Percentiles rank a stretch among this genome's conserved stretches.
Conservation (phyloP, 2,113 vertebrate species). For the Eira barbara region DNA sequence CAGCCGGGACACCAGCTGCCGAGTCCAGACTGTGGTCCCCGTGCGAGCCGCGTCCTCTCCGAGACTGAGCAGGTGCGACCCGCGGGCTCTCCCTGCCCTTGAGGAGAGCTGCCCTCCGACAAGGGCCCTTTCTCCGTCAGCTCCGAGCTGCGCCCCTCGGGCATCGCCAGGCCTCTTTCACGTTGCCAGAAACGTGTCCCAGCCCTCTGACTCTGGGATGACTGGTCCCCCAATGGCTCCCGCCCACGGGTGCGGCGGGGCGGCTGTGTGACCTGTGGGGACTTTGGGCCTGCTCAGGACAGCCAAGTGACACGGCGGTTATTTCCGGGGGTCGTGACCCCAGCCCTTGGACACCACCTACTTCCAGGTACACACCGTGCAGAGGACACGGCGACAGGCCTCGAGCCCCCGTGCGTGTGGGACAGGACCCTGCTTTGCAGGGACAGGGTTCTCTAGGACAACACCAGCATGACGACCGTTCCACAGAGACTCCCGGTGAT, state of each 20-base stretch:
- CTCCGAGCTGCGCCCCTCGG: neutral
- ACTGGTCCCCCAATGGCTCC: neutral
- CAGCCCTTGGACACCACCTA: neutral
- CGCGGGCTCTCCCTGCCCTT: accelerated
- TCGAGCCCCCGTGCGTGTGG: accelerated
- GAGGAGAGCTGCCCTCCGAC: neutral
- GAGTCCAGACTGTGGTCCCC: accelerated
- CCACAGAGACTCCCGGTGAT: neutral
- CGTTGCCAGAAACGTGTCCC: neutral
- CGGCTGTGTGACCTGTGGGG: neutral
- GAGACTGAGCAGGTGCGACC: neutral
- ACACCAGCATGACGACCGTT: accelerated
- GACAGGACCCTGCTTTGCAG: neutral
- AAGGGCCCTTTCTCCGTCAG: neutral
- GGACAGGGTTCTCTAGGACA: accelerated
- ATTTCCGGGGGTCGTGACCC: neutral
- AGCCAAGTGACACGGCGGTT: neutral
- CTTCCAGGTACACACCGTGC: neutral
- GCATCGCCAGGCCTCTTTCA: neutral
- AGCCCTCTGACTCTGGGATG: neutral
- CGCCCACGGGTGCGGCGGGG: neutral
- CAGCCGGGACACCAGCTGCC: neutral
- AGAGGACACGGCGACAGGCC: neutral
- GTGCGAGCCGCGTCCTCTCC: accelerated
- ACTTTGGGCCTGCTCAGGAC: neutral